These are phyloP conservation scores for Eupleurogrammus muticus DNA, from an alignment of 2,797 vertebrate genomes.

Conservation along the genomic window DNA sequence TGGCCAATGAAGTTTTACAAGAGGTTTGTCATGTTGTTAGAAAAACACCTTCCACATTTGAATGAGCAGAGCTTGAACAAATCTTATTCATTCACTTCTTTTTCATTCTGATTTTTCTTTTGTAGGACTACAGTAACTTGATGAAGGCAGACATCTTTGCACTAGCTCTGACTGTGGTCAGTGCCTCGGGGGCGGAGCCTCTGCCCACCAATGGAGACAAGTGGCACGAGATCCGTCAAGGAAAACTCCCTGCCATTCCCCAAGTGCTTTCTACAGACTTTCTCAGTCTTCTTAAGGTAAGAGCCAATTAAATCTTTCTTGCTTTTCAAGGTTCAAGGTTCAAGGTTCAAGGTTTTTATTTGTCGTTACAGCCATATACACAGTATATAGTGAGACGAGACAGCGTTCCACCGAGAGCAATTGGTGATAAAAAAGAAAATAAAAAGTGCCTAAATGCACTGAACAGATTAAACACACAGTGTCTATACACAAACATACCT, in stretches of 20 bases:
- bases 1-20: conserved; percentile 97
- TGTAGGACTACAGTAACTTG: conserved; percentile 83
- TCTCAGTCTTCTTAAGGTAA: conserved; percentile 92
- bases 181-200: conserved; percentile 89
- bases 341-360: no score
- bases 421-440: no score
- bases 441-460: no score
- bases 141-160: conserved; percentile 87
- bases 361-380: no score
- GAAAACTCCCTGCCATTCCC: conserved; percentile 92
- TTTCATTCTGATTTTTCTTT: background rate
- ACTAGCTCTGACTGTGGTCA: conserved; percentile 83
- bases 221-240: conserved; percentile 96
- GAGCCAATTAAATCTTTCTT: background rate
- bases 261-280: conserved; percentile 94
- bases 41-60: accelerated
- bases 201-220: conserved; percentile 95
- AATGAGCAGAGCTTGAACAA: background rate
- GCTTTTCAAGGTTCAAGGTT: no score
- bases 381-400: no score
- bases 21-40: conserved; percentile 84
- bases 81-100: background rate
- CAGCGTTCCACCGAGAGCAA: no score
- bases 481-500: no score
- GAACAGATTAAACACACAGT: no score